phyloP scores from a whole-genome alignment of 2,888 invertebrate genomes.

The Xanthia icteritia region DNA sequence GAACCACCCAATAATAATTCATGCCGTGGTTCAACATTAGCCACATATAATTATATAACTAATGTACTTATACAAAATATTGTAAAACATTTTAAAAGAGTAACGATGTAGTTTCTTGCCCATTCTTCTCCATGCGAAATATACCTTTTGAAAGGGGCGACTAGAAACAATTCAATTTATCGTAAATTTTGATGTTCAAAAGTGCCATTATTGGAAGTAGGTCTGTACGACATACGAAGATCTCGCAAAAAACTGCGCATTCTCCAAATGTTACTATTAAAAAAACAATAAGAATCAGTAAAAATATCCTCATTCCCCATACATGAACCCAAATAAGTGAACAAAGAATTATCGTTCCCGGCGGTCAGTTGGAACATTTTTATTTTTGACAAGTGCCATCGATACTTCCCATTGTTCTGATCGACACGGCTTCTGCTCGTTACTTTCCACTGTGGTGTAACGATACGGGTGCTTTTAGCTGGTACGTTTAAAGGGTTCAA shows the following conservation, averaged over 20 bases:
- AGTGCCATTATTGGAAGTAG: too few relatives aligned
- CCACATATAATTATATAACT: too few relatives aligned
- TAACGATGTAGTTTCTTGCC: too few relatives aligned
- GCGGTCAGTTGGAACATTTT: slow-evolving; percentile 76
- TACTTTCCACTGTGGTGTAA: slow-evolving; percentile 29
- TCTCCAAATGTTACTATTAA: slow-evolving; percentile 18
- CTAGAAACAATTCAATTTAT: too few relatives aligned
- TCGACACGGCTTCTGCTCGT: slow-evolving; percentile 51
- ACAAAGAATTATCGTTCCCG: slow-evolving; percentile 66
- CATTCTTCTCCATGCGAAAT: too few relatives aligned
- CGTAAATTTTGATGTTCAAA: too few relatives aligned
- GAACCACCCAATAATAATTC: too few relatives aligned
- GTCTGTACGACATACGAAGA: background rate
- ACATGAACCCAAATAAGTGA: slow-evolving; percentile 47
- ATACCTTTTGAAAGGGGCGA: too few relatives aligned
- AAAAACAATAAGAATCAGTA: slow-evolving; percentile 8
- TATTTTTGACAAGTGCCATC: slow-evolving; percentile 88
- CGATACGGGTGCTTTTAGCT: slow-evolving; percentile 30
- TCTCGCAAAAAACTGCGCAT: background rate
- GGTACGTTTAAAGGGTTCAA: background rate
- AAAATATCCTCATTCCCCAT: slow-evolving; percentile 7
- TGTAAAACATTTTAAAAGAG: too few relatives aligned
- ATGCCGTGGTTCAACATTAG: background rate
- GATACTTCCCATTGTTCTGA: slow-evolving; percentile 85
- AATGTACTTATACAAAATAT: too few relatives aligned